phyloP scores from a whole-genome alignment of 1,140 invertebrate species.

The Vanessa atalanta region DNA sequence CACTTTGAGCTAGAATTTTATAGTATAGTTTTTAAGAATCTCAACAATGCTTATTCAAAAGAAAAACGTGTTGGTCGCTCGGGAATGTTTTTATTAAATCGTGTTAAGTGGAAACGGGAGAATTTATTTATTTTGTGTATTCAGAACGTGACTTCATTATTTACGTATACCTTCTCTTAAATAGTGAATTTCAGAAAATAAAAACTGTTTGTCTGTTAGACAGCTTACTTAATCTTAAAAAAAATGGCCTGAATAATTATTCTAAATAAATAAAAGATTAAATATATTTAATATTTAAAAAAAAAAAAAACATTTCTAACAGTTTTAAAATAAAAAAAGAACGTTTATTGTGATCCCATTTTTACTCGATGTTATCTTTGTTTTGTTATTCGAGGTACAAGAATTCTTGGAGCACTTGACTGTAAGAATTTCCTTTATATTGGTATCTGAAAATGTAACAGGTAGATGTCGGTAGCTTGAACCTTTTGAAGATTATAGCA shows the following conservation, averaged over 20 bases:
- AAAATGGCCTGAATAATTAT: too few relatives aligned
- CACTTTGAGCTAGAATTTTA: slow-evolving; percentile 17
- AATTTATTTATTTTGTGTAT: neutral
- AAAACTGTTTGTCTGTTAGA: too few relatives aligned
- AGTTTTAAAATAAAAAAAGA: neutral
- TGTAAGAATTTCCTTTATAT: slow-evolving; percentile 2
- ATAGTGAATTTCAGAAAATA: neutral
- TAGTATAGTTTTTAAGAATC: slow-evolving; percentile 17
- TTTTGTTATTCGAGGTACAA: neutral
- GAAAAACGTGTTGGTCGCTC: neutral
- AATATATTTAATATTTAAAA: neutral
- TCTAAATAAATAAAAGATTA: too few relatives aligned
- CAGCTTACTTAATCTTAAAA: too few relatives aligned
- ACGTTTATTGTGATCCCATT: neutral
- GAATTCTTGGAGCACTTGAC: slow-evolving; percentile 1
- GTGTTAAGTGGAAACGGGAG: neutral
- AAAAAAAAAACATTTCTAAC: neutral
- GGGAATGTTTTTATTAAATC: slow-evolving; percentile 7
- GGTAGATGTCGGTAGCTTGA: slow-evolving; percentile 2
- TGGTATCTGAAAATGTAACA: slow-evolving; percentile 9
- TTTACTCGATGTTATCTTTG: neutral
- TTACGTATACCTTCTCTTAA: neutral
- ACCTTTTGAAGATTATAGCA: slow-evolving; percentile 8
- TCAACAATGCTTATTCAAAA: slow-evolving; percentile 6
- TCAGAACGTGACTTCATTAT: neutral